Percentiles rank a stretch among this genome's conserved stretches.
phyloP scores from a whole-genome alignment of 1,140 invertebrate species.

The Ectropis grisescens region DNA sequence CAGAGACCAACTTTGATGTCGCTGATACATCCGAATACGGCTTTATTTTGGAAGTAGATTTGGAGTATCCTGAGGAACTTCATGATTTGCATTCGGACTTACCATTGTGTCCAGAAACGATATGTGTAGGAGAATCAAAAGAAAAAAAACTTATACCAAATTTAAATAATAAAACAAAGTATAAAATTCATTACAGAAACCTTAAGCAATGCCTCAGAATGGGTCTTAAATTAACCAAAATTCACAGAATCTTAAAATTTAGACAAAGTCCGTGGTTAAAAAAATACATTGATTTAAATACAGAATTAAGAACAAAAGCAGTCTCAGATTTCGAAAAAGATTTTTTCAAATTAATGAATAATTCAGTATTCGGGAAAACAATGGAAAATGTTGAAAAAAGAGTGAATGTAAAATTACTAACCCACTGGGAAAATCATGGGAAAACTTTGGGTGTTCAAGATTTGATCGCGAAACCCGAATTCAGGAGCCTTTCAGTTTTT shows the following conservation, averaged over 20 bases:
- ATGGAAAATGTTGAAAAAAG: conserved; percentile 65
- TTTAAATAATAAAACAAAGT: conserved; percentile 45
- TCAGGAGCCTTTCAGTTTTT: no score
- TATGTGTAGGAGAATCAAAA: conserved; percentile 12
- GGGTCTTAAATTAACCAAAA: conserved; percentile 60
- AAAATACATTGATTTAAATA: conserved; percentile 63
- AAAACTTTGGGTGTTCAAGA: conserved; percentile 30
- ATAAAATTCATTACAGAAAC: conserved; percentile 66
- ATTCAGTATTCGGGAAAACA: conserved; percentile 63
- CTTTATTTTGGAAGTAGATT: conserved; percentile 68
- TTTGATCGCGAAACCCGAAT: no score
- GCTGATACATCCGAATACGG: conserved; percentile 30
- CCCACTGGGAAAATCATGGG: conserved; percentile 27
- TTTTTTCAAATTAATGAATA: conserved; percentile 68
- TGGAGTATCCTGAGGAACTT: conserved; percentile 35
- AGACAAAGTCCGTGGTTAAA: conserved; percentile 64
- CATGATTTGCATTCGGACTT: conserved; percentile 69
- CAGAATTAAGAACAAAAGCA: conserved; percentile 31
- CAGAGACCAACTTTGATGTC: conserved; percentile 34
- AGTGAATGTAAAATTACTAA: conserved; percentile 46
- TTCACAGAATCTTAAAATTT: conserved; percentile 68
- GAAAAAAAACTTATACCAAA: conserved; percentile 37
- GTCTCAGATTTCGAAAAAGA: conserved; percentile 65
- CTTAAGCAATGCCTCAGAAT: conserved; percentile 60
- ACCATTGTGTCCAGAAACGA: conserved; percentile 57